Percentiles rank a stretch among this genome's conserved stretches.
Conservation (phyloP, 2,888 invertebrate species). For the Rhagonycha lutea region DNA sequence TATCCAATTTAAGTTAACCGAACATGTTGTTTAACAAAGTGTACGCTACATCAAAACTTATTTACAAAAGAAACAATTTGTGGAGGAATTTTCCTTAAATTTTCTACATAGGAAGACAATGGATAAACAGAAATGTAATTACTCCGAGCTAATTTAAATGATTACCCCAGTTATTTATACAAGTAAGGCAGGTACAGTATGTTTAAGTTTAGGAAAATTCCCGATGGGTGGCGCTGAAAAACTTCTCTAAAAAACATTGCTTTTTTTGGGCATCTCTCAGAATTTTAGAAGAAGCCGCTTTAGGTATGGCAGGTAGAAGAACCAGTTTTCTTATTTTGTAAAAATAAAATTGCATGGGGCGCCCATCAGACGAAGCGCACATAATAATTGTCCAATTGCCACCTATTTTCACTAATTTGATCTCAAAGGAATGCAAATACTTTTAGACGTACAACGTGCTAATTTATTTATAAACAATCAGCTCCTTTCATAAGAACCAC, state of each 20-base stretch:
- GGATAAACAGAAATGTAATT: not conserved
- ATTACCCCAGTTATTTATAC: not conserved
- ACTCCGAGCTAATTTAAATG: not conserved
- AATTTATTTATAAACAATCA: not conserved
- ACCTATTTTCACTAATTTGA: not conserved
- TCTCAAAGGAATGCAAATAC: not conserved
- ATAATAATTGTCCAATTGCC: not conserved
- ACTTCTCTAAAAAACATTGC: not conserved
- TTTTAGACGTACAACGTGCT: not conserved
- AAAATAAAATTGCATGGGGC: not conserved
- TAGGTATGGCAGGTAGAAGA: not conserved
- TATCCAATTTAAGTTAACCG: not conserved
- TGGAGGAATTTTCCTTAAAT: not conserved
- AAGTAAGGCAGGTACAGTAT: not conserved
- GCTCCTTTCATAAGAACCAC: not conserved
- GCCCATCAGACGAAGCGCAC: not conserved
- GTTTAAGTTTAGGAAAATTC: not conserved
- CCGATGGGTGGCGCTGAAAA: not conserved
- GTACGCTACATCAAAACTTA: not conserved
- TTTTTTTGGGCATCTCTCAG: not conserved
- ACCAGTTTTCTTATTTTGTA: not conserved
- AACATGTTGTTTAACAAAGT: not conserved
- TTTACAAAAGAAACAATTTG: not conserved
- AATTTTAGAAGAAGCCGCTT: not conserved
- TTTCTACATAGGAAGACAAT: not conserved